These are phyloP conservation scores for Pleuronectes platessa DNA, from an alignment of 2,113 vertebrate genomes.

Conservation along the genomic window DNA sequence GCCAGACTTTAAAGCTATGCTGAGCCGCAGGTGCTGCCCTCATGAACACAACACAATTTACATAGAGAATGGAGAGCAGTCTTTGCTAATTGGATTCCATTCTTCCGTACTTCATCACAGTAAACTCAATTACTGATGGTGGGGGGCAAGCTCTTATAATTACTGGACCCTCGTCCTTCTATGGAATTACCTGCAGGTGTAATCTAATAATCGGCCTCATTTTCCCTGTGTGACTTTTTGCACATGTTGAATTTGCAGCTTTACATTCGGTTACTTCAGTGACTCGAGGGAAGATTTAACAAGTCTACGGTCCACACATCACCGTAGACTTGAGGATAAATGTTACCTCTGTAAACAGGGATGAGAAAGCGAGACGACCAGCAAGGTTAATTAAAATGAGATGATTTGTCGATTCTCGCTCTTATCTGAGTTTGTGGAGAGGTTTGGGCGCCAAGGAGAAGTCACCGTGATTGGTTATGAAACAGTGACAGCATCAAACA, in stretches of 20 bases:
- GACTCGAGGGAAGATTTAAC: constrained; percentile 33
- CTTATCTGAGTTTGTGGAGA: constrained; percentile 28
- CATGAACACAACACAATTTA: constrained; percentile 18
- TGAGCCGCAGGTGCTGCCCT: neutral
- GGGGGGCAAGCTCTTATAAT: constrained; percentile 61
- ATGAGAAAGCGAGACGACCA: constrained; percentile 14
- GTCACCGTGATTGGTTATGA: constrained; percentile 6
- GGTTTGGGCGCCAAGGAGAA: constrained; percentile 21
- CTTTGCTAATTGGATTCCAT: constrained; percentile 69
- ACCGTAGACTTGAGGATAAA: neutral
- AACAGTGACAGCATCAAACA: neutral
- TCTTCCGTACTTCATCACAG: constrained; percentile 64
- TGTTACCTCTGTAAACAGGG: neutral
- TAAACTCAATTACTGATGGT: constrained; percentile 69
- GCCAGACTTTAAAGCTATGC: constrained; percentile 4
- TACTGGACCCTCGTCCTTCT: constrained; percentile 46
- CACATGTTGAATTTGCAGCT: constrained; percentile 16
- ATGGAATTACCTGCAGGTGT: constrained; percentile 59
- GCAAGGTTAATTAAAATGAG: constrained; percentile 53
- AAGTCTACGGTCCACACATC: neutral
- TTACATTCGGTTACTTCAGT: neutral
- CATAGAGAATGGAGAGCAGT: constrained; percentile 30
- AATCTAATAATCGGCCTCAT: constrained; percentile 52
- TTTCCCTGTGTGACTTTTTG: constrained; percentile 46
- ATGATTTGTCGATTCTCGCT: constrained; percentile 23